Conservation (phyloP, 2,113 vertebrate genomes). For the Leptobrachium ailaonicum region DNA sequence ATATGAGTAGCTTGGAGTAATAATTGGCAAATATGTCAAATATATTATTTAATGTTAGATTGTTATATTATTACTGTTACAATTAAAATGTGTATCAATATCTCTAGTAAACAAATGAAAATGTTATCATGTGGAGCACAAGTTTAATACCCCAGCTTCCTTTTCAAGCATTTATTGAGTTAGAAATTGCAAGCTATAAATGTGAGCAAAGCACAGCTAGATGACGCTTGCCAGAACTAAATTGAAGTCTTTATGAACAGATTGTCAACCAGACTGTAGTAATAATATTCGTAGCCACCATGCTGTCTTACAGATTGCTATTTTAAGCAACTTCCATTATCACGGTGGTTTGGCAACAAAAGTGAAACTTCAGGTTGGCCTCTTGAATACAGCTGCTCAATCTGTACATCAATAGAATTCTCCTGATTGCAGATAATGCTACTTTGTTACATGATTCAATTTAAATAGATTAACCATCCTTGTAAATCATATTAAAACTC, state of each 20-base stretch:
- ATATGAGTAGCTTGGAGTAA: not conserved
- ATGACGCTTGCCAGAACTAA: conserved; percentile 55
- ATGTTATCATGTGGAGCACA: conserved; percentile 2
- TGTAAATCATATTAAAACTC: no score
- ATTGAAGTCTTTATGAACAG: conserved; percentile 57
- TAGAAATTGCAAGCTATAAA: conserved; percentile 48
- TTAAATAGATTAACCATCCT: no score
- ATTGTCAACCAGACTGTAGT: conserved; percentile 62
- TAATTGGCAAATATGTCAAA: not conserved
- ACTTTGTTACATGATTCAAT: not conserved
- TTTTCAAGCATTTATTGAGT: conserved; percentile 39
- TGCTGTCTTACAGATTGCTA: conserved; percentile 60
- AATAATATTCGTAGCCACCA: conserved; percentile 63
- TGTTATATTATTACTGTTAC: not conserved
- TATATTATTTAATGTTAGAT: not conserved
- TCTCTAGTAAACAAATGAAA: not conserved
- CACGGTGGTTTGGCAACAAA: conserved; percentile 58
- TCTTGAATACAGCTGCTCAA: conserved; percentile 42
- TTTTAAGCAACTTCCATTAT: conserved; percentile 62
- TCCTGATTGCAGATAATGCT: not conserved
- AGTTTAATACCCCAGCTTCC: conserved; percentile 6
- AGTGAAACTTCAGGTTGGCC: conserved; percentile 54
- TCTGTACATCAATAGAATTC: conserved; percentile 53
- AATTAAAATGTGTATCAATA: not conserved
- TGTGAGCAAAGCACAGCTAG: conserved; percentile 58